phyloP scores from a whole-genome alignment of 2,888 invertebrate species.

The Ptychoptera contaminata region DNA sequence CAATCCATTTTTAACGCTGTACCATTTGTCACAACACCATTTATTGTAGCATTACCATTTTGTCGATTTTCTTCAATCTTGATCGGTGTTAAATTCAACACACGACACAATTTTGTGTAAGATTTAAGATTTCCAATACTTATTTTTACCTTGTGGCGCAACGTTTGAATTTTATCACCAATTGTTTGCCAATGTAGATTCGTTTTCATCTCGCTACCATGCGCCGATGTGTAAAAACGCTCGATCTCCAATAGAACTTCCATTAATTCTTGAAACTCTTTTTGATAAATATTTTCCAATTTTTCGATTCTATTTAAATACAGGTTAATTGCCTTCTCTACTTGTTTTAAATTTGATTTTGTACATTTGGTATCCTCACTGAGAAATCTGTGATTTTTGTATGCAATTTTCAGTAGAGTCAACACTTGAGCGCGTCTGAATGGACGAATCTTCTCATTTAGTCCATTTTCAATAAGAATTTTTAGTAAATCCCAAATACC shows the following conservation, averaged over 20 bases:
- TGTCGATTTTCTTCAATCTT: slow-evolving; percentile 9
- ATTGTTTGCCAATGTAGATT: slow-evolving; percentile 8
- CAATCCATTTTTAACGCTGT: slow-evolving; percentile 6
- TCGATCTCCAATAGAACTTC: slow-evolving; percentile 1
- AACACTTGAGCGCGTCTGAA: slow-evolving; percentile 51
- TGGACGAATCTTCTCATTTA: slow-evolving; percentile 39
- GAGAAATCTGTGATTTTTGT: slow-evolving; percentile 33
- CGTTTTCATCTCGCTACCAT: slow-evolving; percentile 14
- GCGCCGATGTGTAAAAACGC: slow-evolving; percentile 6
- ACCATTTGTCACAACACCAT: slow-evolving; percentile 7
- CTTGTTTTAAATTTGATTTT: slow-evolving; percentile 13
- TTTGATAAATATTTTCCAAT: not conserved
- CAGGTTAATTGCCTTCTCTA: slow-evolving; percentile 14
- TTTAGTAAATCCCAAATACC: slow-evolving; percentile 44
- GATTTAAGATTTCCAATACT: slow-evolving; percentile 15
- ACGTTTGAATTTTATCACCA: slow-evolving; percentile 13
- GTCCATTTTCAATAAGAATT: slow-evolving; percentile 40
- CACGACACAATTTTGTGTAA: slow-evolving; percentile 17
- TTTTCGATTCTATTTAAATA: slow-evolving; percentile 12
- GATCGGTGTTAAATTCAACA: slow-evolving; percentile 13
- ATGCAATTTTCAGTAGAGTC: slow-evolving; percentile 48
- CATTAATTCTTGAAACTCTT: slow-evolving; percentile 7
- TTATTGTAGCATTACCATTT: slow-evolving; percentile 2
- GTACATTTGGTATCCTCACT: slow-evolving; percentile 12
- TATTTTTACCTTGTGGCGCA: slow-evolving; percentile 13